These are phyloP conservation scores for Rotaria magnacalcarata DNA, from an alignment of 2,888 invertebrate genomes.

Conservation along the genomic window DNA sequence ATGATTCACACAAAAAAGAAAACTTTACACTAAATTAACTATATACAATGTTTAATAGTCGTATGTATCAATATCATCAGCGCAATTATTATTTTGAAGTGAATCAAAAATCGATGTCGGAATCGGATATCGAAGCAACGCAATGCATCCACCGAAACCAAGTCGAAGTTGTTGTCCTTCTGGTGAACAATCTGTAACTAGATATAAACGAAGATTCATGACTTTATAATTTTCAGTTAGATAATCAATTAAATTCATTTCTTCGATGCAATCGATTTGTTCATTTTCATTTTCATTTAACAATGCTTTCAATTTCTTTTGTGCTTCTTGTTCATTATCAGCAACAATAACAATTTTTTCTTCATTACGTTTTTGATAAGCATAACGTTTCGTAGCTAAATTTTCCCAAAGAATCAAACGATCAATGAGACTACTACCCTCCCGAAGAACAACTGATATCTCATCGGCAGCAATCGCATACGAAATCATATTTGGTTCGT, in stretches of 20 bases:
- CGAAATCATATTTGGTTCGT: neutral
- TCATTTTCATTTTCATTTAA: slow-evolving; percentile 68
- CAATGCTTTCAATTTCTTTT: neutral
- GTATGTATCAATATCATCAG: neutral
- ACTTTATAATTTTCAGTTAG: slow-evolving; percentile 73
- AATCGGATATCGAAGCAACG: neutral
- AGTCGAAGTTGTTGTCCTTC: slow-evolving; percentile 99
- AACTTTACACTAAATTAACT: neutral
- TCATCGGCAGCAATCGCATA: slow-evolving; percentile 65
- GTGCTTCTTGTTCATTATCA: slow-evolving; percentile 32
- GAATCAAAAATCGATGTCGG: neutral
- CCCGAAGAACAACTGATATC: slow-evolving; percentile 87
- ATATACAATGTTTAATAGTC: neutral
- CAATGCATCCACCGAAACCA: slow-evolving; percentile 99
- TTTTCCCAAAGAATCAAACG: slow-evolving; percentile 99
- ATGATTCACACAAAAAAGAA: too few relatives aligned
- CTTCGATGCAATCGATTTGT: slow-evolving; percentile 89
- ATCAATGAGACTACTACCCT: slow-evolving; percentile 82
- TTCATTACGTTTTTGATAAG: slow-evolving; percentile 62
- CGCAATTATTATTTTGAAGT: neutral
- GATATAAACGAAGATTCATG: slow-evolving; percentile 85
- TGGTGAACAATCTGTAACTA: slow-evolving; percentile 97
- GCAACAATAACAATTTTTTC: neutral
- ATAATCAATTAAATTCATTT: slow-evolving; percentile 86
- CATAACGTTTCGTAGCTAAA: slow-evolving; percentile 91